Percentiles rank a stretch among this genome's conserved stretches.
phyloP scores from a whole-genome alignment of 92 coral and sea anemone genomes.

The Epizoanthus stellaris region DNA sequence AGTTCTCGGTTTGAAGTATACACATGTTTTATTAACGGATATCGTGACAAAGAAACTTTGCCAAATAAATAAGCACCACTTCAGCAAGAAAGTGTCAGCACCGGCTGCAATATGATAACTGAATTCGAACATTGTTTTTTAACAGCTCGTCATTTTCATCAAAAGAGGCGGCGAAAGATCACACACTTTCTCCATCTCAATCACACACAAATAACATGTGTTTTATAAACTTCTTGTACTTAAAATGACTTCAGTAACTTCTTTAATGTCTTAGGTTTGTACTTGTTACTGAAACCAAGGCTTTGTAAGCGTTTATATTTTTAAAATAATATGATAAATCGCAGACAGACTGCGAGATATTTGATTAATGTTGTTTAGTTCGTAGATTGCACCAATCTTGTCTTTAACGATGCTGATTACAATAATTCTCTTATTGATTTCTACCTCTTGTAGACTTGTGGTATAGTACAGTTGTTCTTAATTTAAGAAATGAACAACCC shows the following conservation, averaged over 20 bases:
- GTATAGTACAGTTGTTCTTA: not conserved
- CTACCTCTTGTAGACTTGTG: not conserved
- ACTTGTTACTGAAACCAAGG: not conserved
- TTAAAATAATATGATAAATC: not conserved
- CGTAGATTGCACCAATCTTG: constrained; percentile 1
- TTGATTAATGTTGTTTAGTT: not conserved
- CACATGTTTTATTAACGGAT: constrained; percentile 5
- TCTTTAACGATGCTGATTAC: not conserved
- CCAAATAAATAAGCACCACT: not conserved
- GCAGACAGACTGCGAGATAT: not conserved
- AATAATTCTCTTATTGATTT: not conserved
- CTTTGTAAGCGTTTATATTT: not conserved
- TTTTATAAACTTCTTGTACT: not conserved
- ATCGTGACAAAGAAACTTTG: not conserved
- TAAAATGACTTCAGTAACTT: not conserved
- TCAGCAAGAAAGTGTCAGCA: constrained; percentile 15
- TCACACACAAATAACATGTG: not conserved
- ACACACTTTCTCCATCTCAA: not conserved
- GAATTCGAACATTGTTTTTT: not conserved
- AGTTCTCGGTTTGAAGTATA: not conserved
- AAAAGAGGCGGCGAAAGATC: constrained; percentile 39
- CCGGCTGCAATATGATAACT: not conserved
- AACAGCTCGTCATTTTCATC: constrained; percentile 31
- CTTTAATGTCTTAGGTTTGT: not conserved
- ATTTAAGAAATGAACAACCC: not conserved